These are phyloP conservation scores for Melangyna quadrimaculata DNA, from an alignment of 2,888 invertebrate species.

Conservation along the genomic window DNA sequence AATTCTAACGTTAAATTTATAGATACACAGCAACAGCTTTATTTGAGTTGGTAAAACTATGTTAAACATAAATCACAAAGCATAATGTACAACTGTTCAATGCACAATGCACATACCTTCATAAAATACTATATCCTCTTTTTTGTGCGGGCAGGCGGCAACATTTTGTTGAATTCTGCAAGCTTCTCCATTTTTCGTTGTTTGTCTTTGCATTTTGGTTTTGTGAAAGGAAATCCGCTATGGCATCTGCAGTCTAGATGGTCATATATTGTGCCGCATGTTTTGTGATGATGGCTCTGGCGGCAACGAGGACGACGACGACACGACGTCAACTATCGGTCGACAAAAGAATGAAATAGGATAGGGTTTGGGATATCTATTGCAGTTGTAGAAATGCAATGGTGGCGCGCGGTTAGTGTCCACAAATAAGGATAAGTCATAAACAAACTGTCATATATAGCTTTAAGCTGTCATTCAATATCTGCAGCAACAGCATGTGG, in stretches of 20 bases:
- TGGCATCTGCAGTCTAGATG: conserved; percentile 13
- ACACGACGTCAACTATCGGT: neutral
- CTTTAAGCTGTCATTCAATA: conserved; percentile 38
- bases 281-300: neutral
- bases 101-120: neutral
- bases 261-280: neutral
- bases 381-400: neutral
- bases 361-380: neutral
- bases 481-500: conserved; percentile 29
- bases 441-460: conserved; percentile 40
- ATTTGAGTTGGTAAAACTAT: conserved; percentile 29
- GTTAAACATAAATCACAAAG: conserved; percentile 33
- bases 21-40: conserved; percentile 22
- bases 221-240: conserved; percentile 33
- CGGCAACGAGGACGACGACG: neutral
- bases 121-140: neutral
- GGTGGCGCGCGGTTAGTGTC: neutral
- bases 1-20: conserved; percentile 15
- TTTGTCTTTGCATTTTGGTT: conserved; percentile 22
- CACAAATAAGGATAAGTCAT: conserved; percentile 34
- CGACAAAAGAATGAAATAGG: neutral
- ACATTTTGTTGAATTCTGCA: conserved; percentile 29
- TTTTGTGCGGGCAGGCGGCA: neutral
- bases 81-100: neutral
- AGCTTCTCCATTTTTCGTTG: conserved; percentile 11